Evolutionary conservation across 2,113 vertebrate species (phyloP), one percentile per base, ranked within the genome.

Genomic region (Caloenas nicobarica): DNA sequence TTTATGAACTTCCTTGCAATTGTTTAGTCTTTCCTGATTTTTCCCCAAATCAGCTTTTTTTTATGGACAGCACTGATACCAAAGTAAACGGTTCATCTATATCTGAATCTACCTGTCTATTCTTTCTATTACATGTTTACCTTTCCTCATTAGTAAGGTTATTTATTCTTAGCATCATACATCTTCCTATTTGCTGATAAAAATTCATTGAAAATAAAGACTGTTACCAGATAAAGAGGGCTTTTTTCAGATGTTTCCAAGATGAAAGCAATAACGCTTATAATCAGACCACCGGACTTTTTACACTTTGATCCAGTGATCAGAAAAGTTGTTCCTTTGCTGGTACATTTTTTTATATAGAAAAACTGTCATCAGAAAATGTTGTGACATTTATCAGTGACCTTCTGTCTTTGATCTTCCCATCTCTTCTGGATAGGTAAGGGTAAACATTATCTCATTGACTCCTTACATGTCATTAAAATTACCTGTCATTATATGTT

Each of bases 1-100:
- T 64, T 42, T 4, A n/a, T 46, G 24, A 36, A 42, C 66, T 51
- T 65, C 5, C 4, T 46, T 93, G 26, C 5, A 2, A 13, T 10
- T 69, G 14, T 51, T 85, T 57, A n/a, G 2, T 56, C 34, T 65
- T 46, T 28, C 13, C 44, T 23, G 6, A 65, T 73, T 69, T 88
- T 54, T 13, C 18, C 6, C 11, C 12, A 7, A 31, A 72, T 54
- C 14, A 58, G 2, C 1, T 11, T 34, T 28, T 28, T 77, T 38
- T 62, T 28, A 34, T 15, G 7, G 2, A 11, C 51, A 66, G 12
- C 19, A 26, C 46, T 31, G 5, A 17, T 36, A 46, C 19, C 1
- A 0, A 76, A 70, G 44, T 40, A 91, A 36, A 6, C 0, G 0
- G 3, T 56, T 13, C 16, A 61, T 51, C 11, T 25, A 18, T 44